Conservation (phyloP, 2,888 invertebrate genomes). For the Aromia moschata region DNA sequence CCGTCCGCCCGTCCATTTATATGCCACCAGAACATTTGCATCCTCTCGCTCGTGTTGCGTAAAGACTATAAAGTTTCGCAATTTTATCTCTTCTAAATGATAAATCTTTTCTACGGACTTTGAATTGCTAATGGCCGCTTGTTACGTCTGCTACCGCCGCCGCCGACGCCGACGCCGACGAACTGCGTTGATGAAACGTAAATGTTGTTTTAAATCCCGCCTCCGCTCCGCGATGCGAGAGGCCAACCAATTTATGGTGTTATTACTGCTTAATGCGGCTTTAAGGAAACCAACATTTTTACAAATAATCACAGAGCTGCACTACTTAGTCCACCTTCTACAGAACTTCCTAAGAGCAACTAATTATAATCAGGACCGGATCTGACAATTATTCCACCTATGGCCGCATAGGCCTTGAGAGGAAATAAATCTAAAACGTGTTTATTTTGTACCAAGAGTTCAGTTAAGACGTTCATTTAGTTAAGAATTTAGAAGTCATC, state of each 20-base stretch:
- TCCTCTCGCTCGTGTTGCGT: constrained; percentile 38
- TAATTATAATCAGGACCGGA: too few relatives aligned
- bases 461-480: too few relatives aligned
- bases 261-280: constrained; percentile 16
- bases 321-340: too few relatives aligned
- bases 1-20: constrained; percentile 12
- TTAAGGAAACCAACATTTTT: constrained; percentile 9
- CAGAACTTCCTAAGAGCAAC: neutral
- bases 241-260: constrained; percentile 6
- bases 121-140: constrained; percentile 41
- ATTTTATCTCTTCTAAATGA: constrained; percentile 45
- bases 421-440: too few relatives aligned
- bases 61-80: constrained; percentile 42
- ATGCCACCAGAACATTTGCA: constrained; percentile 35
- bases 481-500: too few relatives aligned
- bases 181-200: constrained; percentile 39
- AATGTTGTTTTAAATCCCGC: constrained; percentile 30
- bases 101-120: constrained; percentile 43
- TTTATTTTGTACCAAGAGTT: too few relatives aligned
- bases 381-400: too few relatives aligned
- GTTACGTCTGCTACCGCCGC: constrained; percentile 23
- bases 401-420: too few relatives aligned
- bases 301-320: constrained; percentile 3
- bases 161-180: too few relatives aligned
- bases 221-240: neutral